Percentiles rank a stretch among this genome's conserved stretches.
Evolutionary conservation across 2,888 invertebrate species (phyloP).

Genomic region (Hermaeophaga mercurialis): DNA sequence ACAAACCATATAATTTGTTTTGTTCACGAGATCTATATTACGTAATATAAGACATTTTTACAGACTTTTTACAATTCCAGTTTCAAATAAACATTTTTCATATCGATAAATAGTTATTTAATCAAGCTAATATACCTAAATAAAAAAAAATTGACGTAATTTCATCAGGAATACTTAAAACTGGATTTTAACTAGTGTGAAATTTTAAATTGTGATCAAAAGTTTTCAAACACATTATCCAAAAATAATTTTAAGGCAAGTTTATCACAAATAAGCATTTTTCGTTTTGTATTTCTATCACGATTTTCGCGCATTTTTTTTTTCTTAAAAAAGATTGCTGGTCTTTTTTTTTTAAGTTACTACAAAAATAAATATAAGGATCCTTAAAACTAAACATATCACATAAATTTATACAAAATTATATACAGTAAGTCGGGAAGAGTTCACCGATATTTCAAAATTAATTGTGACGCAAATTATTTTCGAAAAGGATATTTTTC

Average conservation of each 20-base stretch:
- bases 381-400: constrained; percentile 42
- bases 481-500: neutral
- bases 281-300: constrained; percentile 19
- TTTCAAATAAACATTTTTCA: constrained; percentile 2
- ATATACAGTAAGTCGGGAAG: constrained; percentile 41
- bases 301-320: constrained; percentile 32
- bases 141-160: too few species aligned
- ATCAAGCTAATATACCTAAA: too few species aligned
- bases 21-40: constrained; percentile 36
- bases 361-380: constrained; percentile 48
- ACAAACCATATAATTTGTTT: constrained; percentile 12
- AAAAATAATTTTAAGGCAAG: constrained; percentile 42
- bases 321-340: constrained; percentile 20
- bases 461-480: constrained; percentile 7
- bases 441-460: constrained; percentile 14
- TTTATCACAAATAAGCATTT: constrained; percentile 43
- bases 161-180: too few species aligned
- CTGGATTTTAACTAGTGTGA: too few species aligned
- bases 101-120: too few species aligned
- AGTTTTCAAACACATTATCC: constrained; percentile 25
- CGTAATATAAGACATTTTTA: constrained; percentile 33
- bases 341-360: constrained; percentile 24
- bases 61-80: constrained; percentile 33
- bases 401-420: constrained; percentile 47
- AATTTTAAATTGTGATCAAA: constrained; percentile 8